A percentile compares a stretch with the other conserved stretches of the same genome.
Conservation (phyloP, 92 coral and sea anemone genomes). For the Phymanthus crucifer region DNA sequence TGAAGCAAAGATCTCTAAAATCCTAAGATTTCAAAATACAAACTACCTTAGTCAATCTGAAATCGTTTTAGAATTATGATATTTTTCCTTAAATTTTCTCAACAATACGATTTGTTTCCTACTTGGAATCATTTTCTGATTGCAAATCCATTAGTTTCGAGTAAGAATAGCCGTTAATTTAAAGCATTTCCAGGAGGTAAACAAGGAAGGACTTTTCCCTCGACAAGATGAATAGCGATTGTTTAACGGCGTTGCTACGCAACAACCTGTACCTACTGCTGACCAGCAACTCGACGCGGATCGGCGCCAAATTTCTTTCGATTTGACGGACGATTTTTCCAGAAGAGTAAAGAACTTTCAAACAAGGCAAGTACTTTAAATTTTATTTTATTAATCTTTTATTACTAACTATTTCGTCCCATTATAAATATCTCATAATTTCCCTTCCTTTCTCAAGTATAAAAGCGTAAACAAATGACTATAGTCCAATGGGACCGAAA, state of each 20-base stretch:
- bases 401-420: not conserved
- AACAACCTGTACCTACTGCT: not conserved
- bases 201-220: not conserved
- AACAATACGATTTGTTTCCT: not conserved
- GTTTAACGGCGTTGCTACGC: slow-evolving; percentile 7
- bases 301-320: not conserved
- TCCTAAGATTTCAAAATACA: no score
- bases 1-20: no score
- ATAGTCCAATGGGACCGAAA: not conserved
- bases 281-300: not conserved
- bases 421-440: not conserved
- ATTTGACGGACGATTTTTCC: not conserved
- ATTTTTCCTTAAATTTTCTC: not conserved
- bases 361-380: not conserved
- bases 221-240: not conserved
- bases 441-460: not conserved
- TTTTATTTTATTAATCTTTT: not conserved
- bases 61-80: no score
- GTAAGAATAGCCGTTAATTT: not conserved
- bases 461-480: not conserved
- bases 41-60: no score
- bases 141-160: not conserved
- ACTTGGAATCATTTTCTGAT: not conserved
- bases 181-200: slow-evolving; percentile 2
- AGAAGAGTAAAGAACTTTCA: not conserved